These are phyloP conservation scores for Volucella bombylans DNA, from an alignment of 2,888 invertebrate genomes.

Conservation along the genomic window DNA sequence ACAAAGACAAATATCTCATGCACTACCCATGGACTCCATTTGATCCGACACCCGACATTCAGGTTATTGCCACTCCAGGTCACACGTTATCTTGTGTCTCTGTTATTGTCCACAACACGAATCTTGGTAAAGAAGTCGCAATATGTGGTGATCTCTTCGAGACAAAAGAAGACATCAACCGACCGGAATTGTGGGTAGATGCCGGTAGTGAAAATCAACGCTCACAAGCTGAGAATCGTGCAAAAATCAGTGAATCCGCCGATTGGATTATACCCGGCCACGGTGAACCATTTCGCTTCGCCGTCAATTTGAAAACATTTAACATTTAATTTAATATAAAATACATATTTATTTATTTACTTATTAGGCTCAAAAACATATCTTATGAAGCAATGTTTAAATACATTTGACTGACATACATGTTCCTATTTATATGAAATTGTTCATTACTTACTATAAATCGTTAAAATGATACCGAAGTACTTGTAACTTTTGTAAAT, in stretches of 20 bases:
- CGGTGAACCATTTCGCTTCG: constrained; percentile 89
- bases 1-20: constrained; percentile 87
- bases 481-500: too few species aligned
- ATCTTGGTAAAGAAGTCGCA: constrained; percentile 87
- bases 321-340: constrained; percentile 68
- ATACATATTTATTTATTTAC: too few species aligned
- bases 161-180: constrained; percentile 89
- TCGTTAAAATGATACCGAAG: too few species aligned
- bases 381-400: too few species aligned
- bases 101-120: constrained; percentile 87
- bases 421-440: too few species aligned
- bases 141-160: constrained; percentile 94
- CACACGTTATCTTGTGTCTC: constrained; percentile 95
- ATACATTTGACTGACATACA: too few species aligned
- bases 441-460: too few species aligned
- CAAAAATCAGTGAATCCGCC: constrained; percentile 87
- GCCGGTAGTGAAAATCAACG: constrained; percentile 88
- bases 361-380: too few species aligned
- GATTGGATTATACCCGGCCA: constrained; percentile 96
- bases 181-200: constrained; percentile 89
- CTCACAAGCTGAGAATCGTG: constrained; percentile 88
- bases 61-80: constrained; percentile 93
- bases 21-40: constrained; percentile 85
- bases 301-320: constrained; percentile 52
- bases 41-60: constrained; percentile 86